These are phyloP conservation scores for Drosophila subquinaria DNA, from an alignment of 2,888 invertebrate species.

Conservation along the genomic window DNA sequence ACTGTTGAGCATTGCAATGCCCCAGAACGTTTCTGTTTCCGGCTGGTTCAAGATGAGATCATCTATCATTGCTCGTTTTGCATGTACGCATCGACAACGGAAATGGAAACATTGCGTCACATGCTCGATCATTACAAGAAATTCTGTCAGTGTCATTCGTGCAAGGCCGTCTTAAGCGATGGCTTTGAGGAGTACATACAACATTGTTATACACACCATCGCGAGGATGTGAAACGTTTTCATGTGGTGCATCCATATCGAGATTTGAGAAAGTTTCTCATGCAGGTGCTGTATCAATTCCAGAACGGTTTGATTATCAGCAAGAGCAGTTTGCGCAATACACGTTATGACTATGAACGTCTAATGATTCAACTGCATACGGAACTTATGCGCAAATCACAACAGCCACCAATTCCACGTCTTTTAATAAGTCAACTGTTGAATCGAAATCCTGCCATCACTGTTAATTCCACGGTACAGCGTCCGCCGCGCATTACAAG, in stretches of 20 bases:
- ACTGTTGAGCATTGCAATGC: conserved; percentile 48
- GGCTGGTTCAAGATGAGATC: conserved; percentile 73
- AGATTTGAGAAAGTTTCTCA: conserved; percentile 64
- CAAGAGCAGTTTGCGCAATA: conserved; percentile 70
- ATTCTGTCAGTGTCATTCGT: conserved; percentile 73
- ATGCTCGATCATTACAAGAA: conserved; percentile 82
- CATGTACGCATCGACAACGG: conserved; percentile 79
- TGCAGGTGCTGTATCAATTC: conserved; percentile 76
- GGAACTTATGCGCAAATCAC: conserved; percentile 70
- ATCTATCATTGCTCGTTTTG: conserved; percentile 86
- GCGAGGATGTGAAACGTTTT: conserved; percentile 57
- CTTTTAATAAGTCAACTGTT: conserved; percentile 55
- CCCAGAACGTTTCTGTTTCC: conserved; percentile 65
- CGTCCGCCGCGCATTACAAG: neutral
- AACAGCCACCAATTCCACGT: conserved; percentile 77
- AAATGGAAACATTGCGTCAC: conserved; percentile 84
- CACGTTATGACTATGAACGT: conserved; percentile 57
- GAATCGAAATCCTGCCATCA: neutral
- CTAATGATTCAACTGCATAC: conserved; percentile 62
- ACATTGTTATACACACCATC: conserved; percentile 75
- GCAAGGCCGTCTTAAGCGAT: conserved; percentile 32
- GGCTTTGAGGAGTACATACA: conserved; percentile 80
- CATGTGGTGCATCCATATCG: conserved; percentile 53
- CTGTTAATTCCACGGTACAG: too few species aligned
- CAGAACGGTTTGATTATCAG: conserved; percentile 80